Evolutionary conservation across 2,888 invertebrate species (phyloP), one percentile per base, ranked within the genome.

Genomic region (Cistogaster globosa): DNA sequence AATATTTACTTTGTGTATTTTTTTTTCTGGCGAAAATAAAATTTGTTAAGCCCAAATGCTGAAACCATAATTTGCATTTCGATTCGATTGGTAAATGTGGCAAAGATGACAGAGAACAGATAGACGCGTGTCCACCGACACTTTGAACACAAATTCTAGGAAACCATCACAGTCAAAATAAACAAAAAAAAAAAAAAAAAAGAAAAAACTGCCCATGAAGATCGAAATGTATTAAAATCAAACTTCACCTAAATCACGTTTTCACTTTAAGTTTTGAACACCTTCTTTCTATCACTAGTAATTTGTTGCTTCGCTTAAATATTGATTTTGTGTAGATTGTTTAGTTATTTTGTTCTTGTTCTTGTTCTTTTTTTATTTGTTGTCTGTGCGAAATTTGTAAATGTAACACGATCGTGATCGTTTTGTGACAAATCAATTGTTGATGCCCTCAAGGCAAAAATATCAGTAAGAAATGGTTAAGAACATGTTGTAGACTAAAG

Each of bases 351-450:
- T 7, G 1, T 3, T 32, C 0, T 32, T 32, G 6, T 32, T 32
- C 6, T 32, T 79, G 74, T 78, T 84, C 71, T 63, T 45, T 65
- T 7, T 60, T 76, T 79, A 63, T 84, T 71, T 45, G n/a, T 71
- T 45, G n/a, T 75, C 77, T 78, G 85, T 82, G 82, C 38, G 22
- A 85, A 85, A 85, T 85, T 48, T 82, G 74, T 85, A 85, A 85
- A 85, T 85, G 75, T 82, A 82, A 82, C 65, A 51, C 69, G 82
- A 85, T 85, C 85, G 85, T 82, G 85, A 85, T 82, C 74, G 69
- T 85, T 86, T 88, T 91, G 91, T 90, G 90, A 91, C 91, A 91
- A 91, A 91, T 91, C 91, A 90, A 91, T 91, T 91, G 86, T 87
- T 65, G 87, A 87, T 88, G 90, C 89, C 89, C 81, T 80, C 5